Percentiles rank a stretch among this genome's conserved stretches.
phyloP scores from a whole-genome alignment of 2,888 invertebrate genomes.

The Pristionchus mayeri region DNA sequence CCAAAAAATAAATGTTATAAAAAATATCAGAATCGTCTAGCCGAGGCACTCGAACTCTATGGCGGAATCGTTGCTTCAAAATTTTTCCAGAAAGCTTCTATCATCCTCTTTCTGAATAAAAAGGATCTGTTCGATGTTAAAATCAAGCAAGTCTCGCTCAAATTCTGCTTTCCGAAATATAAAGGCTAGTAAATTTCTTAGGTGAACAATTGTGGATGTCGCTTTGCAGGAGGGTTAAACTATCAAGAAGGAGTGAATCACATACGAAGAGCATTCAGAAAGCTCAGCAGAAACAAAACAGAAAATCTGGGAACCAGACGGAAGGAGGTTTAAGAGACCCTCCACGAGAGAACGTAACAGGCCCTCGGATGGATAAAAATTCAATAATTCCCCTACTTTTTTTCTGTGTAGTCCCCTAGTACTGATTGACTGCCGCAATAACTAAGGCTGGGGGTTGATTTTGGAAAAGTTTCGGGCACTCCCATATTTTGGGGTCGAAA shows the following conservation, averaged over 20 bases:
- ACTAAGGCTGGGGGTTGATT: too few species aligned
- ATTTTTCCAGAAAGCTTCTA: constrained; percentile 68
- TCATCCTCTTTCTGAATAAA: constrained; percentile 74
- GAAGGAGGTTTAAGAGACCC: too few species aligned
- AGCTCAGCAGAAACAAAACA: not conserved
- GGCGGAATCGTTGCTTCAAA: constrained; percentile 60
- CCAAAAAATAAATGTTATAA: too few species aligned
- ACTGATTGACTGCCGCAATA: too few species aligned
- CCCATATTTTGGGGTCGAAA: too few species aligned
- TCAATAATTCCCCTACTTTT: not conserved
- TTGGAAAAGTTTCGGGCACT: too few species aligned
- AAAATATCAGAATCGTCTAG: constrained; percentile 70
- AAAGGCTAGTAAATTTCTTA: constrained; percentile 53
- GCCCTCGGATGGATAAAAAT: too few species aligned
- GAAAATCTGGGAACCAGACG: constrained; percentile 25
- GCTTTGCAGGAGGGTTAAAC: constrained; percentile 59
- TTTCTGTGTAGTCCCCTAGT: too few species aligned
- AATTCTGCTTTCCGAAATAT: constrained; percentile 61
- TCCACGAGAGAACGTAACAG: too few species aligned
- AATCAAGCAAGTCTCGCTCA: constrained; percentile 61
- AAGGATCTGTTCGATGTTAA: constrained; percentile 72
- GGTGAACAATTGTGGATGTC: not conserved
- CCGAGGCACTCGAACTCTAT: constrained; percentile 71
- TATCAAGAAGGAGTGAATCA: constrained; percentile 60
- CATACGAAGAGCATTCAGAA: constrained; percentile 56